These are phyloP conservation scores for Tenthredo notha DNA, from an alignment of 2,888 invertebrate species.

Conservation along the genomic window DNA sequence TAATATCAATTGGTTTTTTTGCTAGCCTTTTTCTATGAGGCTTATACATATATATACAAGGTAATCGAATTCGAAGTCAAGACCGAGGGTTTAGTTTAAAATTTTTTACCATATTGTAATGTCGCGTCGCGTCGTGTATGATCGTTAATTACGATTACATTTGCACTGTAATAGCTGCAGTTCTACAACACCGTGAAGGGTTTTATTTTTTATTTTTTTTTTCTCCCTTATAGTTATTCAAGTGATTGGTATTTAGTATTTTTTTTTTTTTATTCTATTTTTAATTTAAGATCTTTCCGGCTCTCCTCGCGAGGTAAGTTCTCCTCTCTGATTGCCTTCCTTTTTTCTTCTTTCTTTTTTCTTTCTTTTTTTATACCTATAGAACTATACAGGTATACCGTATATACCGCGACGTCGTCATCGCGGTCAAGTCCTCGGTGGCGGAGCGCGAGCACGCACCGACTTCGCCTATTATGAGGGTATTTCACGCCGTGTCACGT, in stretches of 20 bases:
- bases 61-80: background rate
- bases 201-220: slow-evolving; percentile 23
- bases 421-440: slow-evolving; percentile 38
- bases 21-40: background rate
- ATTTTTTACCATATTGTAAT: background rate
- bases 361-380: background rate
- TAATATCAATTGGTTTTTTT: background rate
- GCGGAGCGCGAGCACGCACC: slow-evolving; percentile 66
- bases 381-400: background rate
- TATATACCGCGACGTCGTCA: background rate
- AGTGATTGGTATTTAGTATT: slow-evolving; percentile 4
- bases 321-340: background rate
- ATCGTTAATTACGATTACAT: slow-evolving; percentile 40
- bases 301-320: background rate
- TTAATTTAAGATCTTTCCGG: background rate
- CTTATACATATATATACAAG: background rate
- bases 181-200: background rate
- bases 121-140: background rate
- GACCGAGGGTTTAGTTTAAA: background rate
- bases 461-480: slow-evolving; percentile 72
- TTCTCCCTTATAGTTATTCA: background rate
- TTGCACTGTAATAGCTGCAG: slow-evolving; percentile 21
- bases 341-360: too few relatives aligned
- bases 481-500: slow-evolving; percentile 76
- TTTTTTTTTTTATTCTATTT: too few relatives aligned